phyloP scores from a whole-genome alignment of 2,888 invertebrate species.

The Psococerastis gibbosa region DNA sequence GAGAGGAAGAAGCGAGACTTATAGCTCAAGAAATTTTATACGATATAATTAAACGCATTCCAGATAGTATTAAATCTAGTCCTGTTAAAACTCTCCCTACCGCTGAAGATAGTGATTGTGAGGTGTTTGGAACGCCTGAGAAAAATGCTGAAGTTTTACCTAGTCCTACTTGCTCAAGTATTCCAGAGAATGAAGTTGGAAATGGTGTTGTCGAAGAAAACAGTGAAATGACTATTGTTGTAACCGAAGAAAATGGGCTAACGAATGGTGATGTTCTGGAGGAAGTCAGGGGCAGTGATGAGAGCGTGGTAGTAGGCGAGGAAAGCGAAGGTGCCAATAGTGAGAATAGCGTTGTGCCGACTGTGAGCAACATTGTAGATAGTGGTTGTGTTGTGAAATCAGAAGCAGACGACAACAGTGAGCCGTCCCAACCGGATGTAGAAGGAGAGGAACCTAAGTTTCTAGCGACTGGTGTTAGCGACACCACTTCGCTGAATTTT shows the following conservation, averaged over 20 bases:
- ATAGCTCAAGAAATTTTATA: slow-evolving; percentile 6
- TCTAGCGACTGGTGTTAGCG: slow-evolving; percentile 2
- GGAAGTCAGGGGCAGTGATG: slow-evolving; percentile 14
- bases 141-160: background rate
- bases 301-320: slow-evolving; percentile 16
- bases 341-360: too few species aligned
- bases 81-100: background rate
- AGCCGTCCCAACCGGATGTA: background rate
- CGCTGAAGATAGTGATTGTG: slow-evolving; percentile 1
- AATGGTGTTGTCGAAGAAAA: slow-evolving; percentile 15
- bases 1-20: slow-evolving; percentile 5
- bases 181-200: slow-evolving; percentile 16
- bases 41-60: slow-evolving; percentile 1
- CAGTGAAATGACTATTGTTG: slow-evolving; percentile 14
- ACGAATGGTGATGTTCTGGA: too few species aligned
- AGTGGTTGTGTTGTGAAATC: background rate
- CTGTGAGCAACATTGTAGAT: slow-evolving; percentile 1
- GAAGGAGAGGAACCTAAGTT: background rate
- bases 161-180: slow-evolving; percentile 12
- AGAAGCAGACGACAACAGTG: background rate
- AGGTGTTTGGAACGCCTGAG: slow-evolving; percentile 5
- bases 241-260: slow-evolving; percentile 13
- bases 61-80: slow-evolving; percentile 4
- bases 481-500: slow-evolving; percentile 5
- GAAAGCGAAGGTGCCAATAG: slow-evolving; percentile 11